These are phyloP conservation scores for Cybosia mesomella DNA, from an alignment of 2,888 invertebrate genomes.

Conservation along the genomic window DNA sequence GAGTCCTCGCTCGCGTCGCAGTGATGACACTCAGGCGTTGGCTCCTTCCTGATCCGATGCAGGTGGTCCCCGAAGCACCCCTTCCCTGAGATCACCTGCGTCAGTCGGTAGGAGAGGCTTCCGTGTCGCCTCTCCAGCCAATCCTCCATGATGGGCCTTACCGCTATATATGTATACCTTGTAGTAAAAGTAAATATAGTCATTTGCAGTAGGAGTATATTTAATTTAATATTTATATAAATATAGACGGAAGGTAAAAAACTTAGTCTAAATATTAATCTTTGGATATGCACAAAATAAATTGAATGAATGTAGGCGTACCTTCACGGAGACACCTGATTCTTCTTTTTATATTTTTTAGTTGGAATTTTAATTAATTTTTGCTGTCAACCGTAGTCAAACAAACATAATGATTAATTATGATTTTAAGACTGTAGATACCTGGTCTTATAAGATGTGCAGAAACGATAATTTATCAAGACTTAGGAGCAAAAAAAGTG, in stretches of 20 bases:
- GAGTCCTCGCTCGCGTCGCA: too few species aligned
- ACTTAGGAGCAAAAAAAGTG: slow-evolving; percentile 36
- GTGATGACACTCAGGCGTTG: too few species aligned
- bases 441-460: slow-evolving; percentile 50
- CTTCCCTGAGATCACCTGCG: too few species aligned
- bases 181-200: too few species aligned
- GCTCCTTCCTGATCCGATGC: too few species aligned
- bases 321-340: slow-evolving; percentile 77
- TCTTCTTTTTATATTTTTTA: slow-evolving; percentile 78
- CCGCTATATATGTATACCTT: too few species aligned
- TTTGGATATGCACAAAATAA: slow-evolving; percentile 75
- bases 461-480: slow-evolving; percentile 44
- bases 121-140: too few species aligned
- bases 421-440: slow-evolving; percentile 62
- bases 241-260: neutral
- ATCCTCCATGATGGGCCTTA: too few species aligned
- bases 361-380: slow-evolving; percentile 86
- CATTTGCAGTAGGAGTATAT: too few species aligned
- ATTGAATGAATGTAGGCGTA: slow-evolving; percentile 82
- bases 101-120: too few species aligned
- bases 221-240: too few species aligned
- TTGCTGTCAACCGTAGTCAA: slow-evolving; percentile 81
- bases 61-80: too few species aligned
- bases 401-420: slow-evolving; percentile 83
- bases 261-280: slow-evolving; percentile 53